Conservation (phyloP, 2,888 invertebrate species). For the Xanthia togata region DNA sequence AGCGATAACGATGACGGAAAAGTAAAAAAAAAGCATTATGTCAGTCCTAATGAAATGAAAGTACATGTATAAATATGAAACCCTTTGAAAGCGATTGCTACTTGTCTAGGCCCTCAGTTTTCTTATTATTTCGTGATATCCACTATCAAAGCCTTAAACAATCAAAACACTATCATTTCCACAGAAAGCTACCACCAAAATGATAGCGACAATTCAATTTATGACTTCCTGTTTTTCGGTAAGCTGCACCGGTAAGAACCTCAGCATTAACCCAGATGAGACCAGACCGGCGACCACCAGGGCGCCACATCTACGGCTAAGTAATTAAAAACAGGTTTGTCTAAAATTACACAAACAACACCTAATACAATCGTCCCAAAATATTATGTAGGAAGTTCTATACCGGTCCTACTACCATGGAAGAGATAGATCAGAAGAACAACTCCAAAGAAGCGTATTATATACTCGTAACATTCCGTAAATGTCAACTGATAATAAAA, state of each 20-base stretch:
- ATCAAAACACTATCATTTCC: conserved; percentile 43
- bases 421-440: conserved; percentile 10
- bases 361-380: conserved; percentile 48
- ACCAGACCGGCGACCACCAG: conserved; percentile 42
- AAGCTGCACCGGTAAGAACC: conserved; percentile 30
- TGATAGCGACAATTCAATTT: conserved; percentile 42
- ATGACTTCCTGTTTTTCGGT: conserved; percentile 55
- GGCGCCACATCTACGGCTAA: conserved; percentile 42
- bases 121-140: too few relatives aligned
- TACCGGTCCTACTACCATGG: conserved; percentile 13
- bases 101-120: background rate
- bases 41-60: too few relatives aligned
- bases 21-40: background rate
- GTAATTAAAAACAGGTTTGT: conserved; percentile 53
- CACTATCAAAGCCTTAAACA: too few relatives aligned
- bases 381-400: conserved; percentile 49
- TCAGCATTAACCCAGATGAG: conserved; percentile 49
- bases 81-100: too few relatives aligned
- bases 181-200: conserved; percentile 21
- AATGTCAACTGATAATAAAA: background rate
- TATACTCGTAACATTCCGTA: too few relatives aligned
- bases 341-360: conserved; percentile 53
- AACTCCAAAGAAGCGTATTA: background rate
- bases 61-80: too few relatives aligned
- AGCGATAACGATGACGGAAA: background rate